Conservation (phyloP, 1,140 invertebrate genomes). For the Helicoverpa armigera region DNA sequence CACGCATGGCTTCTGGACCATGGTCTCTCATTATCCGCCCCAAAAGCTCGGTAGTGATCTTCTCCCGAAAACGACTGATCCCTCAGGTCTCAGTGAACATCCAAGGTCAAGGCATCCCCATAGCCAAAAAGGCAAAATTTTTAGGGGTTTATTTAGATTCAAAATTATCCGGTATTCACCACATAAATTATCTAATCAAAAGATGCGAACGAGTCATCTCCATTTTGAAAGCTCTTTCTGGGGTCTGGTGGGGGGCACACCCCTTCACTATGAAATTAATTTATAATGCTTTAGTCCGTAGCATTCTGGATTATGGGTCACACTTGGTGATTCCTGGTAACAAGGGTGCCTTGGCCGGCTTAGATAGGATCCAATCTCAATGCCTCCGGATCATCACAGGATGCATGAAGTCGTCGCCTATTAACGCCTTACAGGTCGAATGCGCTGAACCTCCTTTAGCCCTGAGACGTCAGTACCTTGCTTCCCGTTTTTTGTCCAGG, state of each 20-base stretch:
- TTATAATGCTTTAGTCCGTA: conserved; percentile 47
- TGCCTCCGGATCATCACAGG: too few relatives aligned
- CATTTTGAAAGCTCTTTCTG: conserved; percentile 45
- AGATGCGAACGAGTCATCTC: conserved; percentile 1
- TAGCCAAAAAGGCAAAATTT: conserved; percentile 48
- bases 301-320: conserved; percentile 26
- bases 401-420: too few relatives aligned
- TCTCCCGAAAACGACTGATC: too few relatives aligned
- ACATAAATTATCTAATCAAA: conserved; percentile 35
- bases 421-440: too few relatives aligned
- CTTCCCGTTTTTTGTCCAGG: too few relatives aligned
- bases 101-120: not conserved
- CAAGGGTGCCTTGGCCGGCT: conserved; percentile 9
- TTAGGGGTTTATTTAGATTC: conserved; percentile 52
- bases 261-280: conserved; percentile 47
- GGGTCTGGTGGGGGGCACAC: conserved; percentile 54
- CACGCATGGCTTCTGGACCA: conserved; percentile 13
- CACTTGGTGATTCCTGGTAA: conserved; percentile 22
- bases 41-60: conserved; percentile 43
- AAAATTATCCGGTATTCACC: conserved; percentile 37
- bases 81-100: too few relatives aligned
- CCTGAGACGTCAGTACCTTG: too few relatives aligned
- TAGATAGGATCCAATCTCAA: not conserved
- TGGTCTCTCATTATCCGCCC: conserved; percentile 40
- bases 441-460: too few relatives aligned